Evolutionary conservation across 2,113 vertebrate species (phyloP).

Genomic region (Cheirogaleus medius): DNA sequence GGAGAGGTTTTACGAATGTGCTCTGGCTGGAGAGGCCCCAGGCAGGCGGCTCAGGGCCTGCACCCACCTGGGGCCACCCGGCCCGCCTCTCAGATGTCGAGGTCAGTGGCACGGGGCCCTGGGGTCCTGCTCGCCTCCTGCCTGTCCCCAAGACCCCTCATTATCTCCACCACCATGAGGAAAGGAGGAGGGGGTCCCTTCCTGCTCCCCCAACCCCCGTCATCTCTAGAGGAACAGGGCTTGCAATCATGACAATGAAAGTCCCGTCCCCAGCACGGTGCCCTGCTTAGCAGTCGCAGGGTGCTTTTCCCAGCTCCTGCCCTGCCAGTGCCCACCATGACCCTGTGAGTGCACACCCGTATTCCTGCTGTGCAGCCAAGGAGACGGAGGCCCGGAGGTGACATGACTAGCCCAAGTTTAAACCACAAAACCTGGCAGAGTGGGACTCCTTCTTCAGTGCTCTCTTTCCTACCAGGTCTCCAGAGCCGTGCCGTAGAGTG

Average conservation of each 20-base stretch:
- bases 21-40: neutral
- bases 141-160: neutral
- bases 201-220: accelerated
- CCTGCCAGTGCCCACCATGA: neutral
- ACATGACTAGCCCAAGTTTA: neutral
- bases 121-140: neutral
- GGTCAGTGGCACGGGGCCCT: accelerated
- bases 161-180: no score
- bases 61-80: accelerated
- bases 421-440: neutral
- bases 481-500: accelerated
- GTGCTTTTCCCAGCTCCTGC: neutral
- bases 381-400: neutral
- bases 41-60: accelerated
- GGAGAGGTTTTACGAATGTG: neutral
- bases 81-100: neutral
- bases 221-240: neutral
- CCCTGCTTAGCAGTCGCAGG: neutral
- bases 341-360: neutral
- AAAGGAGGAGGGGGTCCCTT: neutral
- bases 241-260: neutral
- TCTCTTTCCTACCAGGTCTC: neutral
- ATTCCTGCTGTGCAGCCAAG: neutral
- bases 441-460: neutral
- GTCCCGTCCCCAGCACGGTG: neutral